Evolutionary conservation across 2,113 vertebrate genomes (phyloP).

Genomic region (Anarrhichthys ocellatus): DNA sequence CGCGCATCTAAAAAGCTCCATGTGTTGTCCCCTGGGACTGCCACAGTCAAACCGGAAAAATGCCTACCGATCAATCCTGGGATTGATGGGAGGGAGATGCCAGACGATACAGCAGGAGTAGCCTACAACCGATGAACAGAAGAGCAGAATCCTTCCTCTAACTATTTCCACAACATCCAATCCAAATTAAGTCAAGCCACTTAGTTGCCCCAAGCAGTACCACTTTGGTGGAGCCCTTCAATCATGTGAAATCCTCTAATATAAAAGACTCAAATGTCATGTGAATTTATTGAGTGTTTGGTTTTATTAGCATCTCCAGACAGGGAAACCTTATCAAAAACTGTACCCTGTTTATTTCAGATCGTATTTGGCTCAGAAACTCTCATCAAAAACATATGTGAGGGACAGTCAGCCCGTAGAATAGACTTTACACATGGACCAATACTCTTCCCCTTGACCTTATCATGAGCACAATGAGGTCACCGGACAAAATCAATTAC

Average conservation of each 20-base stretch:
- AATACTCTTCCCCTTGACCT: constrained; percentile 33
- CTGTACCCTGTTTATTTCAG: not conserved
- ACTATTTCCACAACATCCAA: constrained; percentile 5
- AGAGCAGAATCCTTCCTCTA: not conserved
- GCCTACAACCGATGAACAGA: not conserved
- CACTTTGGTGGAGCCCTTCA: not conserved
- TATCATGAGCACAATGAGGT: constrained; percentile 30
- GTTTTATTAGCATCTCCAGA: constrained; percentile 13
- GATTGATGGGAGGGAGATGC: constrained; percentile 26
- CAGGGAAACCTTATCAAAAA: constrained; percentile 20
- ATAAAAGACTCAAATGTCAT: not conserved
- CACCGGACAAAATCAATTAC: constrained; percentile 40
- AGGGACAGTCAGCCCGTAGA: constrained; percentile 1
- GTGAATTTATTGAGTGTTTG: not conserved
- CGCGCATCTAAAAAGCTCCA: constrained; percentile 23
- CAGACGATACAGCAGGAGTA: constrained; percentile 7
- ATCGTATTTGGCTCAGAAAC: constrained; percentile 13
- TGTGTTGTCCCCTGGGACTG: constrained; percentile 18
- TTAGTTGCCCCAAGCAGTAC: not conserved
- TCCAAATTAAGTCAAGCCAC: not conserved
- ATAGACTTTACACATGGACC: constrained; percentile 28
- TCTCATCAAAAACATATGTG: constrained; percentile 28
- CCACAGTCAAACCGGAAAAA: constrained; percentile 4
- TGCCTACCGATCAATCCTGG: constrained; percentile 24
- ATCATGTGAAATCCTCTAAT: not conserved